Evolutionary conservation across 2,888 invertebrate species (phyloP).

Genomic region (Gnatocerus cornutus): DNA sequence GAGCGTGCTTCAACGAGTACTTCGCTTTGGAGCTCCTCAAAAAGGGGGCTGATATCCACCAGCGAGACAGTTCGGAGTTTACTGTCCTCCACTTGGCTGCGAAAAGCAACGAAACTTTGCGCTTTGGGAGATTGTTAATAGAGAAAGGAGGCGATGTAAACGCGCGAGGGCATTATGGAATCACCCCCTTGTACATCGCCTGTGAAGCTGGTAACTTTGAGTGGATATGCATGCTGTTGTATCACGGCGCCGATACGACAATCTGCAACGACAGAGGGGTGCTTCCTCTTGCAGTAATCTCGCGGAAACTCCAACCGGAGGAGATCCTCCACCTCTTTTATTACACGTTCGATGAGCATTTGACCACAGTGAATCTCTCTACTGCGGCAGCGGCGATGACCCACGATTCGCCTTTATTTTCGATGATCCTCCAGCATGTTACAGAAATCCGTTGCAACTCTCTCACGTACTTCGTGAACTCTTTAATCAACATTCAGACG

Average conservation of each 20-base stretch:
- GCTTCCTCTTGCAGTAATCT: slow-evolving; percentile 8
- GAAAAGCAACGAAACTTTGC: not conserved
- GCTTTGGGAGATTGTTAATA: not conserved
- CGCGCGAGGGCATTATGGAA: not conserved
- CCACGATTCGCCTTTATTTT: not conserved
- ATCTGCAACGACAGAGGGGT: not conserved
- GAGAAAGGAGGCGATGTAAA: slow-evolving; percentile 11
- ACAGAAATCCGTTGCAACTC: not conserved
- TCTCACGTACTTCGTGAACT: not conserved
- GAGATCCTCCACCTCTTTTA: slow-evolving; percentile 5
- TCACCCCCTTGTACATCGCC: slow-evolving; percentile 9
- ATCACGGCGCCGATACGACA: slow-evolving; percentile 14
- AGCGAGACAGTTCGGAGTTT: not conserved
- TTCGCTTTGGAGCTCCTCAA: not conserved
- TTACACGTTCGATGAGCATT: slow-evolving; percentile 12
- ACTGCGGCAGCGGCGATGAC: slow-evolving; percentile 1
- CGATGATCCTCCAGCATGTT: not conserved
- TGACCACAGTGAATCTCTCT: not conserved
- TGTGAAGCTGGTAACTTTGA: slow-evolving; percentile 4
- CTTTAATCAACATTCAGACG: not conserved
- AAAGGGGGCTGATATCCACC: slow-evolving; percentile 11
- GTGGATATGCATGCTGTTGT: slow-evolving; percentile 15
- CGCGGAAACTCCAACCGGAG: not conserved
- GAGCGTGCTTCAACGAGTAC: not conserved
- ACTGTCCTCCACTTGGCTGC: slow-evolving; percentile 4